Evolutionary conservation across 2,797 vertebrate species (phyloP), one percentile per base, ranked within the genome.

Genomic region (Pipistrellus pygmaeus): DNA sequence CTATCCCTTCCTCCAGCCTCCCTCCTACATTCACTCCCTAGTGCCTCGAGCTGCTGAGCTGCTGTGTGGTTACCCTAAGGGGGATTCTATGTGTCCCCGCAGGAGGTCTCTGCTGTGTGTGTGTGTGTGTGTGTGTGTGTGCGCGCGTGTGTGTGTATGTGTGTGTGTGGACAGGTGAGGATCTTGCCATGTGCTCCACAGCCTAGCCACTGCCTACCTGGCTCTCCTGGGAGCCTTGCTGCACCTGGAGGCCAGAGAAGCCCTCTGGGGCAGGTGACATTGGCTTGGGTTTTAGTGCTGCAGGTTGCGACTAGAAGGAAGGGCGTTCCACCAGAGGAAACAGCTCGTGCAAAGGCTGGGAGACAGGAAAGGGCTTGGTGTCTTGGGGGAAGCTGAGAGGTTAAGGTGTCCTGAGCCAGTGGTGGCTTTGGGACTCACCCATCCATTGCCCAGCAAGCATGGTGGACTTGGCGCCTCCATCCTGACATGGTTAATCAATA

Each of bases 121-220:
- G 51, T 55, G 53, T 53, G 53, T 53, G 53, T 53, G 48, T 51
- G 48, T 51, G 48, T 51, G 48, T 51, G 48, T 51, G 48, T 51
- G 48, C 6, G 48, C 18, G 48, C 18, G 48, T 51, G 48, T 51
- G 51, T 51, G 51, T 51, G 25, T 55, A 20, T 21, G 41, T 18
- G 44, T 41, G 6, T 41, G 38, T 41, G 46, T 6, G 30, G 51
- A 20, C 41, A 20, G 60, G 21, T 2, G 86, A 25, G 0, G 0
- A 6, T 30, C 11, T n/a, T 20, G 44, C 53, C 13, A 0, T 7
- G 18, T 6, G n/a, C 27, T 2, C 27, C 46, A 1, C 0, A 2
- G 0, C 1, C n/a, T 25, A 1, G 20, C 4, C 2, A 53, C n/a
- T 48, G 25, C 41, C 85, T 69, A 46, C 66, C 18, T 2, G 1